Evolutionary conservation across 1,140 invertebrate species (phyloP), one percentile per base, ranked within the genome.

Genomic region (Oscheius sp.): DNA sequence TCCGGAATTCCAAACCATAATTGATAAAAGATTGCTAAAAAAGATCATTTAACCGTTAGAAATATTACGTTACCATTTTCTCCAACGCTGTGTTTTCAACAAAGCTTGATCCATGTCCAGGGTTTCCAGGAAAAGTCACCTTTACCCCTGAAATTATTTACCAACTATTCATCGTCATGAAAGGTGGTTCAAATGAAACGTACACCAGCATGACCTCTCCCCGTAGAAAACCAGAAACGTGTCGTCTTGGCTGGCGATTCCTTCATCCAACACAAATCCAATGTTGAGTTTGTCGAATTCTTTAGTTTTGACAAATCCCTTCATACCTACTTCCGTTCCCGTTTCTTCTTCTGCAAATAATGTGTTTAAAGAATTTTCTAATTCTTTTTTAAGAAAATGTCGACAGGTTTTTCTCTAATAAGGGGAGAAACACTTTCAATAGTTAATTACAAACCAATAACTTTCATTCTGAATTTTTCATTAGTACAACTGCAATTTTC

Each of bases 341-440:
- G 92, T 90, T 88, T 97, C 94, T 85, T 97, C 94, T 87, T 96
- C 94, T 45, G 92, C 91, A n/a, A n/a, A n/a, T n/a, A n/a, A n/a
- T n/a, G n/a, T n/a, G n/a, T n/a, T n/a, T n/a, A n/a, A n/a, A n/a
- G n/a, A n/a, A n/a, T n/a, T n/a, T n/a, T n/a, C n/a, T n/a, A n/a
- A n/a, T n/a, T n/a, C n/a, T n/a, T n/a, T n/a, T n/a, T n/a, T n/a
- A n/a, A n/a, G n/a, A n/a, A n/a, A n/a, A n/a, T n/a, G n/a, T n/a
- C n/a, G n/a, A n/a, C n/a, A n/a, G n/a, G n/a, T n/a, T n/a, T n/a
- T n/a, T n/a, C n/a, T n/a, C n/a, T n/a, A n/a, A n/a, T n/a, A n/a
- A n/a, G n/a, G n/a, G n/a, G n/a, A n/a, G n/a, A n/a, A n/a, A n/a
- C n/a, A n/a, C n/a, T n/a, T n/a, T n/a, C n/a, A n/a, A n/a, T n/a